Percentiles rank a stretch among this genome's conserved stretches.
Conservation (phyloP, 2,797 vertebrate species). For the Gila robusta region DNA sequence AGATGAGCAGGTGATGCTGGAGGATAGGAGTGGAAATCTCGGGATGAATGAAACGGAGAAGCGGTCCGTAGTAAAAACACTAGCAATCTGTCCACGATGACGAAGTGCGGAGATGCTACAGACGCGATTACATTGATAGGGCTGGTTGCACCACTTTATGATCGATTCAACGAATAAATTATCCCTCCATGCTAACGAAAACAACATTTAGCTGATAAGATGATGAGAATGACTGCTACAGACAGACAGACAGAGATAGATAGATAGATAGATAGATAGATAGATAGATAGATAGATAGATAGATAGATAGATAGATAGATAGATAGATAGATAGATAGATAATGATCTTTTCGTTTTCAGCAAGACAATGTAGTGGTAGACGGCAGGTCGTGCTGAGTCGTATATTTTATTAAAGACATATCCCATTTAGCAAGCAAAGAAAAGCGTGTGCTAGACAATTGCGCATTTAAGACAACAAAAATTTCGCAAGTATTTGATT, state of each 20-base stretch:
- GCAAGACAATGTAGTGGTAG: constrained; percentile 10
- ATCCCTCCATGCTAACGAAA: constrained; percentile 48
- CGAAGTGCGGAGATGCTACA: constrained; percentile 65
- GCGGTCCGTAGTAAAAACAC: constrained; percentile 84
- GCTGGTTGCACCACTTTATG: constrained; percentile 61
- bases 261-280: constrained; percentile 55
- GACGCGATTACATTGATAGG: constrained; percentile 62
- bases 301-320: constrained; percentile 41
- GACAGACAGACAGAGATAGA: constrained; percentile 57
- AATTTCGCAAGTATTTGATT: constrained; percentile 75
- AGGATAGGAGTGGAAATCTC: constrained; percentile 75
- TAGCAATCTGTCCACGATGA: constrained; percentile 82
- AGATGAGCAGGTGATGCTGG: constrained; percentile 80
- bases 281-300: constrained; percentile 62
- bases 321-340: constrained; percentile 39
- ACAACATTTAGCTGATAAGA: constrained; percentile 67
- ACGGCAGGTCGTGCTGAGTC: constrained; percentile 39
- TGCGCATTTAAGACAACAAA: constrained; percentile 77
- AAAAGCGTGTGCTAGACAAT: constrained; percentile 73
- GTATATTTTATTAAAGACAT: constrained; percentile 63
- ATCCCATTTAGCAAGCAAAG: constrained; percentile 68
- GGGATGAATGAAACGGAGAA: constrained; percentile 87
- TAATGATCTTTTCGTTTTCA: not conserved
- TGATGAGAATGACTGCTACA: constrained; percentile 35
- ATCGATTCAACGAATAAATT: constrained; percentile 59